Evolutionary conservation across 1,140 invertebrate species (phyloP).

Genomic region (Hestina assimilis): DNA sequence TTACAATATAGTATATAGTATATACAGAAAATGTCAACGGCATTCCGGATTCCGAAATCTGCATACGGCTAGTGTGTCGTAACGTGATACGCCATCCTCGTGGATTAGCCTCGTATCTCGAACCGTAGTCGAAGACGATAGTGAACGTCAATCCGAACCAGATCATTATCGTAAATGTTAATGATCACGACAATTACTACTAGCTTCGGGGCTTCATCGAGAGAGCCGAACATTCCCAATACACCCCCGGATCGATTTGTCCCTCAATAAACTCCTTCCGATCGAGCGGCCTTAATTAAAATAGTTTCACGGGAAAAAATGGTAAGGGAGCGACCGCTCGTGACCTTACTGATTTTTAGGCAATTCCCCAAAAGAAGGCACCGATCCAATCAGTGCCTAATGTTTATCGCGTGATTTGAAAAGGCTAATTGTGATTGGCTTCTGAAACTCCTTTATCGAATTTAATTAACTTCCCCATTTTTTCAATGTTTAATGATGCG

Average conservation of each 20-base stretch:
- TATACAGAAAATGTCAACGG: constrained; percentile 8
- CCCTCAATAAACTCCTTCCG: constrained; percentile 67
- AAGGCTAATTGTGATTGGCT: constrained; percentile 27
- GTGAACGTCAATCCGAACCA: constrained; percentile 61
- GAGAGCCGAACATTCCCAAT: constrained; percentile 62
- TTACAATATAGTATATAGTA: background rate
- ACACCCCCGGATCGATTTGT: constrained; percentile 55
- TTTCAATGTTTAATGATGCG: background rate
- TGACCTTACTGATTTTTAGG: constrained; percentile 38
- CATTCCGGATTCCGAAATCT: constrained; percentile 23
- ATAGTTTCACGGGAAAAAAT: constrained; percentile 70
- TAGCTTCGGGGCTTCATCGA: constrained; percentile 54
- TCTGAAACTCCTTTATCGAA: constrained; percentile 8
- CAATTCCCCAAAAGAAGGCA: constrained; percentile 26
- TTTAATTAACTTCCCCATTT: background rate
- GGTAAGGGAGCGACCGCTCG: constrained; percentile 40
- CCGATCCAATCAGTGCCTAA: constrained; percentile 31
- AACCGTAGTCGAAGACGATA: constrained; percentile 45
- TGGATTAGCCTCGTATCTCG: constrained; percentile 55
- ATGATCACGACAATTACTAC: constrained; percentile 69
- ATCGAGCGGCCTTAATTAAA: constrained; percentile 67
- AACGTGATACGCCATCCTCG: constrained; percentile 25
- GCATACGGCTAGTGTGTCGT: constrained; percentile 15
- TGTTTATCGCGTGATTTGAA: constrained; percentile 26
- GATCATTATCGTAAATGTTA: constrained; percentile 75